Conservation (phyloP, 2,113 vertebrate species). For the Numida meleagris region DNA sequence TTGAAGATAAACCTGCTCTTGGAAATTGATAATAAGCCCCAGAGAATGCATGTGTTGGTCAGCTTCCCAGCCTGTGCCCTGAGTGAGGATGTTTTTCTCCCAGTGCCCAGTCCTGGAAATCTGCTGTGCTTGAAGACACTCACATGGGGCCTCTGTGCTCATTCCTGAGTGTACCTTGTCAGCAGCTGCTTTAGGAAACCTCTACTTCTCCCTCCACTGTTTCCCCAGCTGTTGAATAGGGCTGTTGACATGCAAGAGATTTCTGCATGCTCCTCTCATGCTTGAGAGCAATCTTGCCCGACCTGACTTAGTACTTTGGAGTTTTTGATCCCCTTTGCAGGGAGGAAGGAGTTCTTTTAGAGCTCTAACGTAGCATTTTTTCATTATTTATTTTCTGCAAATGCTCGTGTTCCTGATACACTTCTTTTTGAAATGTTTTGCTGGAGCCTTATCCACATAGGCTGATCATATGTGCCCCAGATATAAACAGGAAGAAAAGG, state of each 20-base stretch:
- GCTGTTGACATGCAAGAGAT: background rate
- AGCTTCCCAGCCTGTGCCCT: rapidly evolving
- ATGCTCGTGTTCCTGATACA: background rate
- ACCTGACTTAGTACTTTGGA: background rate
- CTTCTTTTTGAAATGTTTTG: background rate
- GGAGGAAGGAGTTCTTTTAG: background rate
- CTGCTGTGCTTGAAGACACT: rapidly evolving
- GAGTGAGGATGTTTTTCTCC: rapidly evolving
- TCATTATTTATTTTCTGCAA: background rate
- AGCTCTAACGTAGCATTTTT: background rate
- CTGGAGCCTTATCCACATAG: background rate
- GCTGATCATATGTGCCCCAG: constrained; percentile 5
- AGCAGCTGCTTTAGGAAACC: background rate
- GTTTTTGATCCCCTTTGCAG: background rate
- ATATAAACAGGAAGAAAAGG: constrained; percentile 4
- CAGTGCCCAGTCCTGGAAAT: rapidly evolving
- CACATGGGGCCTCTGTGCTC: rapidly evolving
- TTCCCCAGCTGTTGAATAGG: rapidly evolving
- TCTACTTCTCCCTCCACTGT: background rate
- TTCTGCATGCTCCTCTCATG: background rate
- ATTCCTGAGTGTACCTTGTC: background rate
- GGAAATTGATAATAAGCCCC: background rate
- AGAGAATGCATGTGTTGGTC: rapidly evolving
- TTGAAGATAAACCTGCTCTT: background rate
- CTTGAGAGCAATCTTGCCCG: background rate